Base-by-base conservation (phyloP, 2,888 invertebrate species). In the Perizoma affinitatum region DNA sequence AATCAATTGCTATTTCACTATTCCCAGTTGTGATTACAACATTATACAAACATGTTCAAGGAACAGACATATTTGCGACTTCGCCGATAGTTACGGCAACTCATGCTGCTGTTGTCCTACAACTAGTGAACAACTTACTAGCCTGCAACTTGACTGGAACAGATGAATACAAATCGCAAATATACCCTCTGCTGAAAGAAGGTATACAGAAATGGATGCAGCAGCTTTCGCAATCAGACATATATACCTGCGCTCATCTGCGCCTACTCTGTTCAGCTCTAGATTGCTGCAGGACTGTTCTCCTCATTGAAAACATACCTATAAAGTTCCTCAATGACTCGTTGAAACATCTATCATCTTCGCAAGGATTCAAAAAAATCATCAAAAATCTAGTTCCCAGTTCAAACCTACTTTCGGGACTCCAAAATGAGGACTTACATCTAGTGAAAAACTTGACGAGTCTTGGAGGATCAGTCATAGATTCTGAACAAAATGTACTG, bases 1-100 rank as follows among this genome's bases (percentile, higher is more conserved):
- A 86, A 43, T 89, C 93, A 46, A 79, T 90, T 66, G 86, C 93
- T 45, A 74, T 82, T 75, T 78, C 87, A 35, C 66, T 94, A n/a
- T 92, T 90, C 67, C 94, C 95, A 8, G 79, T 94, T 42, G 78
- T 96, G 50, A 78, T 94, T 52, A 91, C 90, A 64, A 85, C 93
- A 53, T 76, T 95, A 40, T 90, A 94, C 69, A 94, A 93, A 72
- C 95, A 95, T 82, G 88, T 93, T 0, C 88, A 93, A 65, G 92
- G 92, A 4, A 94, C 95, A 34, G 87, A 93, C 79, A 75, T 94
- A 10, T 85, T 84, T 70, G 69, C 82, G 8, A 77, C 83, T 11
- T 87, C 88, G 35, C 92, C 93, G 0, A 83, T 92, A 54, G 81
- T 93, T 49, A 90, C 94, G 51, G 93, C 93, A 68, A 93, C 93